Conservation (phyloP, 92 coral and sea anemone genomes). For the Desmophyllum pertusum region DNA sequence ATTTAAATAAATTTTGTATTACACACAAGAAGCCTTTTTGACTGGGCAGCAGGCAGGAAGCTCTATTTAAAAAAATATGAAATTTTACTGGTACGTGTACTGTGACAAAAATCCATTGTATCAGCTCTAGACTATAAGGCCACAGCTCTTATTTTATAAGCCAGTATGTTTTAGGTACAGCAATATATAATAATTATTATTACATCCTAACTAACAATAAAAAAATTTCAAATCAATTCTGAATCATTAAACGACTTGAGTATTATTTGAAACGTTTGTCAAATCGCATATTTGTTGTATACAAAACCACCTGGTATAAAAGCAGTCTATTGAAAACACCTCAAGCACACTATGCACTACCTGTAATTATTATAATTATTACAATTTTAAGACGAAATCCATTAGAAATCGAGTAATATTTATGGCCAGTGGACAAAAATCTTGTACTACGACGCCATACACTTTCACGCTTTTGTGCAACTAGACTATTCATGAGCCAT, state of each 20-base stretch:
- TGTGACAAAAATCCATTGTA: too few relatives aligned
- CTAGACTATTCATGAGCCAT: too few relatives aligned
- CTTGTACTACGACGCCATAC: too few relatives aligned
- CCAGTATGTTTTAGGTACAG: not conserved
- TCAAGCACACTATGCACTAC: not conserved
- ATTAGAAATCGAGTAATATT: too few relatives aligned
- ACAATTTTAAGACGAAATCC: too few relatives aligned
- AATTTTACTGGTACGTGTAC: too few relatives aligned
- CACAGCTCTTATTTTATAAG: too few relatives aligned
- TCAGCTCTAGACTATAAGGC: too few relatives aligned
- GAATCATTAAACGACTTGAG: not conserved
- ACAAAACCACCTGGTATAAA: conserved; percentile 12
- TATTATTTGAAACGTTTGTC: not conserved
- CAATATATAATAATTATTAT: not conserved
- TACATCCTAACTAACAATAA: not conserved
- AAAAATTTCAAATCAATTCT: not conserved
- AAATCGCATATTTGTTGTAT: not conserved
- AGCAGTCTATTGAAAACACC: not conserved
- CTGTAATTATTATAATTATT: not conserved
- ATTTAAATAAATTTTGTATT: not conserved
- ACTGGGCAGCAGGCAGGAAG: not conserved
- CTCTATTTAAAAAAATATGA: not conserved
- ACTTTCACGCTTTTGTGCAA: too few relatives aligned
- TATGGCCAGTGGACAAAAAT: too few relatives aligned
- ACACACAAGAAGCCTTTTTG: not conserved